These are phyloP conservation scores for Drosophila percnosoma DNA, from an alignment of 2,888 invertebrate species.

Conservation along the genomic window DNA sequence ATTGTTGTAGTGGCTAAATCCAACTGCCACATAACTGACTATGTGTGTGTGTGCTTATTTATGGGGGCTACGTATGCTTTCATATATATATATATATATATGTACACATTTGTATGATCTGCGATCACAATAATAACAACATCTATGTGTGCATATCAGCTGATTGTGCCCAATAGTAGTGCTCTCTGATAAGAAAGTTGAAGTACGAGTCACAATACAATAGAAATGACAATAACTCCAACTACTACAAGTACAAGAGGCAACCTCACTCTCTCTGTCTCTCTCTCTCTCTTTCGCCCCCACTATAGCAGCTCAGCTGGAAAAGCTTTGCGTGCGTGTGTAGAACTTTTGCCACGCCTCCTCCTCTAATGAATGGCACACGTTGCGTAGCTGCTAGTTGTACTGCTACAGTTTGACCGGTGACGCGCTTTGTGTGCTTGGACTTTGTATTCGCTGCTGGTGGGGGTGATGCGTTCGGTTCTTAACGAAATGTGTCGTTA, in stretches of 20 bases:
- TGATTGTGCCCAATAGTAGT: conserved; percentile 32
- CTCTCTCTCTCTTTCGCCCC: background rate
- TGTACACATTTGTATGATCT: conserved; percentile 15
- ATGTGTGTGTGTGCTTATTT: conserved; percentile 3
- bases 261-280: background rate
- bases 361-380: conserved; percentile 45
- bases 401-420: conserved; percentile 46
- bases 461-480: conserved; percentile 37
- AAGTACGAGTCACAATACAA: conserved; percentile 19
- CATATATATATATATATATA: background rate
- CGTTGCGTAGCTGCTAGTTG: conserved; percentile 26
- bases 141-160: conserved; percentile 28
- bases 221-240: conserved; percentile 5
- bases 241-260: background rate
- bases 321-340: conserved; percentile 33
- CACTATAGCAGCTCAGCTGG: conserved; percentile 10
- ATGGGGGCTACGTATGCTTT: conserved; percentile 28
- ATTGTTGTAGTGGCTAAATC: conserved; percentile 1
- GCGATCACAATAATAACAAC: conserved; percentile 45
- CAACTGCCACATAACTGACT: background rate
- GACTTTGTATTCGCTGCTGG: conserved; percentile 53
- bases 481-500: conserved; percentile 22
- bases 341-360: conserved; percentile 33
- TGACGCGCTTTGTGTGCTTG: conserved; percentile 59
- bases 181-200: conserved; percentile 40